Base-by-base conservation (phyloP, 1,140 invertebrate species). In the Lasaia peninsularis region DNA sequence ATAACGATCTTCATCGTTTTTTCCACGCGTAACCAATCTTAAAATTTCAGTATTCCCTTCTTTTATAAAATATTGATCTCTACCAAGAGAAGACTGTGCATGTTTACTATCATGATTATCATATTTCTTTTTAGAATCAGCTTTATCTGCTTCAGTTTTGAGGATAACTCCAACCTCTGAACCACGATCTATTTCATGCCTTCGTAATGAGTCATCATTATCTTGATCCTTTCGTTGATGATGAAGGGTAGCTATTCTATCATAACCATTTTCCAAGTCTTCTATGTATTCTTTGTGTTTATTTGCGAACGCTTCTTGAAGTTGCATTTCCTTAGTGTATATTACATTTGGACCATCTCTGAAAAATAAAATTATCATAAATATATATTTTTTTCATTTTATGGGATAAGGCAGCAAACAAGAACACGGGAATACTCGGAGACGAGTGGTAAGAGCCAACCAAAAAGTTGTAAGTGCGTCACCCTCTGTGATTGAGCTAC, bases 31-130 rank as follows among this genome's bases (percentile, higher is more conserved):
- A 21, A 95, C 92, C n/a, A 96, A 82, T 62, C 94, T 89, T 40
- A 96, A 82, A 51, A 96, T 95, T 88, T 96, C 95, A 0, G 95
- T 93, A 68, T 95, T 95, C 0, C 95, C 95, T 71, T 96, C 94
- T 69, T 94, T 92, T 18, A 95, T 95, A 72, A 94, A 96, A 67
- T 93, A 92, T 67, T 94, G 93, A 65, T 95, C 94, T 33, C 94
- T 84, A 14, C 89, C 90, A 20, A 89, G 63, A 9, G 83, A 74
- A 60, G 81, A 73, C 44, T 80, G 83, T 28, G 65, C 78, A 53
- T 73, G 73, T 37, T 79, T 71, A 32, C 80, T 81, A 34, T 80
- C 69, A 63, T 78, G 71, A 62, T 69, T 65, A 62, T 80, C 75
- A 49, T 52, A 56, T 66, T 81, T 83, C 49, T 59, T 61, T 67